A percentile compares a stretch with the other conserved stretches of the same genome.
Conservation (phyloP, 2,888 invertebrate species). For the Endomychus coccineus region DNA sequence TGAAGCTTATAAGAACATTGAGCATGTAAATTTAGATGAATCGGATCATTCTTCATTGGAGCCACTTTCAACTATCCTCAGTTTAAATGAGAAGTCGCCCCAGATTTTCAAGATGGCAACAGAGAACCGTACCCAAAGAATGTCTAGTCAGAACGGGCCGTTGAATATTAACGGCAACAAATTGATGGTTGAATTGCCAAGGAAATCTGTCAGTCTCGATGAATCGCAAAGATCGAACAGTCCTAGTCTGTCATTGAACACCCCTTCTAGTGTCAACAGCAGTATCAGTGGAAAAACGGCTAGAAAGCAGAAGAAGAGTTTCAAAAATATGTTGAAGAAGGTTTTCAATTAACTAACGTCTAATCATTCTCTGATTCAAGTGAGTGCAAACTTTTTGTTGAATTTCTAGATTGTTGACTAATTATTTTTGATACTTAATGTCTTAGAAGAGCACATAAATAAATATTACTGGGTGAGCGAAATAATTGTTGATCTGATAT, state of each 20-base stretch:
- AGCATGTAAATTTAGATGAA: slow-evolving; percentile 40
- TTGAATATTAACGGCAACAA: slow-evolving; percentile 15
- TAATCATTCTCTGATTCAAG: too few relatives aligned
- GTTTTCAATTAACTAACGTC: slow-evolving; percentile 55
- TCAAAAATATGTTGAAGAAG: slow-evolving; percentile 72
- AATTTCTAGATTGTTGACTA: too few relatives aligned
- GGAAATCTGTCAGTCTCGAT: slow-evolving; percentile 37
- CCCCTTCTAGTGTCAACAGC: slow-evolving; percentile 28
- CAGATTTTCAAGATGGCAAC: slow-evolving; percentile 45
- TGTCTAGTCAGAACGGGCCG: slow-evolving; percentile 23
- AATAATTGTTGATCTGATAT: too few relatives aligned
- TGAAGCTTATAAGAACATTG: slow-evolving; percentile 22
- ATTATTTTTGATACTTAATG: too few relatives aligned
- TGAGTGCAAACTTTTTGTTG: too few relatives aligned
- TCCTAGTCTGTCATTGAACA: slow-evolving; percentile 23
- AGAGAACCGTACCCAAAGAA: slow-evolving; percentile 39
- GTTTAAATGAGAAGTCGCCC: slow-evolving; percentile 27
- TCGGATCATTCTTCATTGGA: slow-evolving; percentile 38
- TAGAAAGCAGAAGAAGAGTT: slow-evolving; percentile 55
- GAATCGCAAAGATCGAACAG: slow-evolving; percentile 23
- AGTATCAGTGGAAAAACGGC: slow-evolving; percentile 29
- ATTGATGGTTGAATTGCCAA: slow-evolving; percentile 19
- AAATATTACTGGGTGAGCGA: too few relatives aligned
- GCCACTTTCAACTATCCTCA: slow-evolving; percentile 28
- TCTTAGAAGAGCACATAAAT: too few relatives aligned